Base-by-base conservation (phyloP, 2,888 invertebrate species). In the Macrosiphum euphorbiae region DNA sequence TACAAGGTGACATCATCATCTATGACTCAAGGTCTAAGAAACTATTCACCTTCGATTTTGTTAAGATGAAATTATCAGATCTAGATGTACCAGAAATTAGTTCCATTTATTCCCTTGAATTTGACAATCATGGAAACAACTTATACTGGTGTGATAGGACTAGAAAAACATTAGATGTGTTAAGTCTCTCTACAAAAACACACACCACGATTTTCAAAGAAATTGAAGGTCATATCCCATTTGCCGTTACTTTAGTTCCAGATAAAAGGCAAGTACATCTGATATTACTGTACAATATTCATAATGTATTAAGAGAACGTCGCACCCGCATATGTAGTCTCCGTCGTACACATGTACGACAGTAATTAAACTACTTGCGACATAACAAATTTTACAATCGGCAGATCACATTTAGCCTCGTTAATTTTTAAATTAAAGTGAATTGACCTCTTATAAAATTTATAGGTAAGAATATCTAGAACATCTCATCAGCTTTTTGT, bases 61-160 rank as follows among this genome's bases (percentile, higher is more conserved):
- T 94, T 3, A 95, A 95, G 67, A 95, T 8, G 91, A 86, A 10
- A 95, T 94, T n/a, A 93, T 94, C 13, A 90, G 95, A 95, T 1
- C 95, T 97, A 4, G 95, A 96, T 0, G 95, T 95, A 3, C 95
- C 96, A 28, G 96, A 96, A 86, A 95, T 97, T 88, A 96, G 96
- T 50, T 95, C 96, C 89, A 95, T 97, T 0, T 96, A 96, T 90
- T 97, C 96, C 13, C 96, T 97, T 96, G 97, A 97, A 95, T 97
- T 97, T 95, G 98, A 98, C 96, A 96, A 97, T 95, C 96, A 97
- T 20, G 97, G 97, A 0, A 97, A 98, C 94, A 97, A 97, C 95
- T 96, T 98, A 0, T 98, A 98, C 95, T 97, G 98, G 96, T 96
- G 97, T 94, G 98, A 98, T 95, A 96, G 96, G 0, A 96, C 96